These are phyloP conservation scores for Kryptolebias ocellatus DNA, from an alignment of 2,797 vertebrate species.

Conservation along the genomic window DNA sequence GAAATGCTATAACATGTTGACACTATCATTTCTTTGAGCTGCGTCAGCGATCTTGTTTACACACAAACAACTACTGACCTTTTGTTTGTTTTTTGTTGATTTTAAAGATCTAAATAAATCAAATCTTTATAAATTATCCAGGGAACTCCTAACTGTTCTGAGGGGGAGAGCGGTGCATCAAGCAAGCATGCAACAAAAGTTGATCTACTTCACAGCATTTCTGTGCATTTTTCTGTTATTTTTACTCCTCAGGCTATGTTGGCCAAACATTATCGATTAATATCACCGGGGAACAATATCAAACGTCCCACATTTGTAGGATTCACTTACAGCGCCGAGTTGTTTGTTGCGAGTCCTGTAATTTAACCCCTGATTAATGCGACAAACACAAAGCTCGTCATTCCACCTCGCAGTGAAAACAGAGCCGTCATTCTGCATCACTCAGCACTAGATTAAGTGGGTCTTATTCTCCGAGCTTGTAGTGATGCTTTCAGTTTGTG, in stretches of 20 bases:
- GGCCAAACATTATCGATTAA: neutral
- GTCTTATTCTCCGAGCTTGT: slow-evolving; percentile 26
- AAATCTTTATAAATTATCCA: too few species aligned
- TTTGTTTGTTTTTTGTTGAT: neutral
- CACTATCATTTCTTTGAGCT: neutral
- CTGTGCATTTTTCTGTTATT: neutral
- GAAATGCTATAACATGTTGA: neutral
- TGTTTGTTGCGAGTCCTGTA: too few species aligned
- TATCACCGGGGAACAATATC: too few species aligned
- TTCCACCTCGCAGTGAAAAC: slow-evolving; percentile 40
- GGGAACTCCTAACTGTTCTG: neutral
- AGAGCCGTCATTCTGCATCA: slow-evolving; percentile 40
- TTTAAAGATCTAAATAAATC: too few species aligned
- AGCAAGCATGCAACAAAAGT: too few species aligned
- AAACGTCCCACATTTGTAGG: too few species aligned
- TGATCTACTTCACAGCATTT: neutral
- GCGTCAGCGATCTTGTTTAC: neutral
- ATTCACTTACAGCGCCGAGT: too few species aligned
- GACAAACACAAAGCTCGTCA: neutral
- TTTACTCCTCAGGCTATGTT: neutral
- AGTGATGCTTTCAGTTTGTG: slow-evolving; percentile 35
- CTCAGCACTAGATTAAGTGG: slow-evolving; percentile 23
- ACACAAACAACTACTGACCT: neutral
- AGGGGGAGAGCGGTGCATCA: neutral
- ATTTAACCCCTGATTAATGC: too few species aligned